phyloP scores from a whole-genome alignment of 2,113 vertebrate species.

The Elephantulus edwardii region DNA sequence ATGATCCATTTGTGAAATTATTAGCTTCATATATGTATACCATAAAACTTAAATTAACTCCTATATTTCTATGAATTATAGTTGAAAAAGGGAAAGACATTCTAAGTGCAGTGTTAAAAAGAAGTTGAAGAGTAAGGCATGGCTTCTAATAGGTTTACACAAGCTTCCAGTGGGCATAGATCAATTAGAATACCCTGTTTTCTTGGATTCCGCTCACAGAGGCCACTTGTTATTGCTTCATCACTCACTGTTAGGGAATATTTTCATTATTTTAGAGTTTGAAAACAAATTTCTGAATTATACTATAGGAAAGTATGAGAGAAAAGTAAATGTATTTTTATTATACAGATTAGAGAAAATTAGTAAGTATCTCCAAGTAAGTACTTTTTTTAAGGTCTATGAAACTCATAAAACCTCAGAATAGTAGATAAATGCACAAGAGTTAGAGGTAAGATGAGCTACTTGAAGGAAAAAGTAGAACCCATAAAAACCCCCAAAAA shows the following conservation, averaged over 20 bases:
- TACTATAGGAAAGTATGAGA: background rate
- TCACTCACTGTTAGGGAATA: background rate
- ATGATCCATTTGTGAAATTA: background rate
- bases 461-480: conserved; percentile 10
- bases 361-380: background rate
- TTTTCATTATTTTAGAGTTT: background rate
- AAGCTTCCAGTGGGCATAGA: background rate
- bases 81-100: background rate
- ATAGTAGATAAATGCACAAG: background rate
- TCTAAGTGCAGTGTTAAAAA: background rate
- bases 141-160: background rate
- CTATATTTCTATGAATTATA: background rate
- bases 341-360: background rate
- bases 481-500: too few relatives aligned
- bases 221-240: background rate
- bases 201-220: background rate
- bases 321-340: background rate
- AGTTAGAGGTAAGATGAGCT: background rate
- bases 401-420: background rate
- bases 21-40: conserved; percentile 12
- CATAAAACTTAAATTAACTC: background rate
- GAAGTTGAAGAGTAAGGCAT: background rate
- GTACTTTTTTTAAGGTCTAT: background rate
- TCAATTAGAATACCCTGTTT: background rate
- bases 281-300: background rate